Conservation (phyloP, 2,113 vertebrate genomes). For the Myodes glareolus region DNA sequence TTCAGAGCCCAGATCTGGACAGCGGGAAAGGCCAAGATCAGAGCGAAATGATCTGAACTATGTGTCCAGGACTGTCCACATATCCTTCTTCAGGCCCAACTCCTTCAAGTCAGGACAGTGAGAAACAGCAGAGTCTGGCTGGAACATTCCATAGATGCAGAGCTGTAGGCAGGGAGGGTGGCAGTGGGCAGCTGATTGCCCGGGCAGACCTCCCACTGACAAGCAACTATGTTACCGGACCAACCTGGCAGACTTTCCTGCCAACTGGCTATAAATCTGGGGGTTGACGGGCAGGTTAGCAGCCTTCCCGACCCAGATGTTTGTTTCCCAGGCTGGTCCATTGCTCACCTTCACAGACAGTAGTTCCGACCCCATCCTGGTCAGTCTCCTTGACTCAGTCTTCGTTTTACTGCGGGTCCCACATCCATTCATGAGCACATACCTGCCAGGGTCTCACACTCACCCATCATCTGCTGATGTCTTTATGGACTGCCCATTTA, state of each 20-base stretch:
- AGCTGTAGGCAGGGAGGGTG: background rate
- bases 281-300: background rate
- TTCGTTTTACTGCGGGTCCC: slow-evolving; percentile 84
- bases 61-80: background rate
- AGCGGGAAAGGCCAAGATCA: background rate
- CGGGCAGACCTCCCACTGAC: rapidly evolving
- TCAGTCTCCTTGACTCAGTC: slow-evolving; percentile 85
- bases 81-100: background rate
- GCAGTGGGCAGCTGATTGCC: background rate
- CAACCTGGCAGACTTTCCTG: slow-evolving; percentile 86
- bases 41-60: background rate
- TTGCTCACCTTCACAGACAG: slow-evolving; percentile 83
- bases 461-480: background rate
- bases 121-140: background rate
- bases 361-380: slow-evolving; percentile 84
- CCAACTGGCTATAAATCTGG: slow-evolving; percentile 87
- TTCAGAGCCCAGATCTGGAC: background rate
- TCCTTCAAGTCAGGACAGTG: background rate
- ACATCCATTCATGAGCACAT: slow-evolving; percentile 83
- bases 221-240: slow-evolving; percentile 65
- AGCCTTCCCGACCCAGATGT: rapidly evolving
- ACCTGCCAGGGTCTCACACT: slow-evolving; percentile 48
- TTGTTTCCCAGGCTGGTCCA: rapidly evolving
- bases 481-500: rapidly evolving
- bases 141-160: background rate